A percentile compares a stretch with the other conserved stretches of the same genome.
phyloP scores from a whole-genome alignment of 2,113 vertebrate species.

The Xiphophorus maculatus region DNA sequence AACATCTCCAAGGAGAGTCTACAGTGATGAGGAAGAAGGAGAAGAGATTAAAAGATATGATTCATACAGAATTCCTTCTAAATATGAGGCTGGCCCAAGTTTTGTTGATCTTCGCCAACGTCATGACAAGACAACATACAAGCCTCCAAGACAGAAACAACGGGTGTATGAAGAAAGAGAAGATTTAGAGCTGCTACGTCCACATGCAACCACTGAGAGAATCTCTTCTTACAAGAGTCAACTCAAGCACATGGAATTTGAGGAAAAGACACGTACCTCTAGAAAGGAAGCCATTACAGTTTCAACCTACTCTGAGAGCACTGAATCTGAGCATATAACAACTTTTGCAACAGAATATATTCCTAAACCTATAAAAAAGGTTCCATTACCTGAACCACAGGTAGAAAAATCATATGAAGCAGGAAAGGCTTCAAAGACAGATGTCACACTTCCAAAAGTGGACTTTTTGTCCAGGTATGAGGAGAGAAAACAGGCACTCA shows the following conservation, averaged over 20 bases:
- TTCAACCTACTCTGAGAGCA: slow-evolving; percentile 79
- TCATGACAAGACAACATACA: slow-evolving; percentile 87
- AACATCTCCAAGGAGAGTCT: slow-evolving; percentile 80
- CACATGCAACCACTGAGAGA: slow-evolving; percentile 83
- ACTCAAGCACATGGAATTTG: slow-evolving; percentile 88
- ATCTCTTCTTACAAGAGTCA: slow-evolving; percentile 89
- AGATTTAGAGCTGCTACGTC: slow-evolving; percentile 92
- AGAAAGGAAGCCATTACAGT: slow-evolving; percentile 83
- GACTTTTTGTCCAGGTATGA: slow-evolving; percentile 95
- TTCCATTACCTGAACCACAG: slow-evolving; percentile 68
- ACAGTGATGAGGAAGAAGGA: slow-evolving; percentile 81
- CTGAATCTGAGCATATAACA: slow-evolving; percentile 79
- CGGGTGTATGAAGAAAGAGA: slow-evolving; percentile 91
- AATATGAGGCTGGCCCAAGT: slow-evolving; percentile 87
- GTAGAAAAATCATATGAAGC: slow-evolving; percentile 83
- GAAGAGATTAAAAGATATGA: slow-evolving; percentile 84
- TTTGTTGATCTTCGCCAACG: slow-evolving; percentile 90
- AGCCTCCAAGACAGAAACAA: slow-evolving; percentile 85
- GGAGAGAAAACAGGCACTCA: slow-evolving; percentile 92
- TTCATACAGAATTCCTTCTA: slow-evolving; percentile 90
- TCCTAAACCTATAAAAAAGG: slow-evolving; percentile 86
- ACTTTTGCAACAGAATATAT: slow-evolving; percentile 82
- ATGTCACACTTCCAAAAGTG: slow-evolving; percentile 84
- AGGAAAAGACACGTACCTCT: slow-evolving; percentile 85
- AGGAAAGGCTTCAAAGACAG: slow-evolving; percentile 85